Base-by-base conservation (phyloP, 2,888 invertebrate genomes). In the Dicranocentrus wangi region DNA sequence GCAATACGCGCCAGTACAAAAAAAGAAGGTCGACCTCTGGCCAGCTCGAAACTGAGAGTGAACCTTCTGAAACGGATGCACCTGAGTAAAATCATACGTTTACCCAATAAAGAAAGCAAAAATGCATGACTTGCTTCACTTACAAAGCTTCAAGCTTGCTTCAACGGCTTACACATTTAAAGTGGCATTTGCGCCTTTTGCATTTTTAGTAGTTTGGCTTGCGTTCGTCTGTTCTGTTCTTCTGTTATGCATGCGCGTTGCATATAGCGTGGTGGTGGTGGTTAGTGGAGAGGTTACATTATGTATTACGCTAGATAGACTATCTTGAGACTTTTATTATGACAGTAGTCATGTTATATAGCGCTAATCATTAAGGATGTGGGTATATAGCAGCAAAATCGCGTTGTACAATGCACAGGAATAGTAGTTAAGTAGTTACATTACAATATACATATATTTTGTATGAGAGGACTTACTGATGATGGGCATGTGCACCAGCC, bases 11-110 rank as follows among this genome's bases (percentile, higher is more conserved):
- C 7, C 10, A 10, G 47, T n/a, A 47, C n/a, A n/a, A n/a, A 53
- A 53, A 17, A 19, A 19, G 28, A 65, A 65, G 65, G 65, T 63
- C 65, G 63, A 70, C 70, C 63, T 78, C 42, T 63, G 70, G 58
- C 55, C 78, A 78, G 70, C 70, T 63, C 65, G 78, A 78, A 78
- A 78, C 78, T 78, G 70, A 78, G 78, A 78, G 78, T 78, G 78
- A 78, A 42, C 55, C 53, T 78, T 51, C 23, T 78, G 63, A 70
- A 78, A 53, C 28, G 61, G 70, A 70, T 78, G 78, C 78, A 55
- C 61, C 42, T 42, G 25, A 70, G 58, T 78, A 78, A 78, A 78
- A 70, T 70, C 77, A 43, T 19, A 21, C 8, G 25, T 23, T 23
- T 51, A 7, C 32, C 13, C n/a, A 42, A 65, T n/a, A 65, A 61